Evolutionary conservation across 2,797 vertebrate species (phyloP), one percentile per base, ranked within the genome.

Genomic region (Sebastes matsubarae): DNA sequence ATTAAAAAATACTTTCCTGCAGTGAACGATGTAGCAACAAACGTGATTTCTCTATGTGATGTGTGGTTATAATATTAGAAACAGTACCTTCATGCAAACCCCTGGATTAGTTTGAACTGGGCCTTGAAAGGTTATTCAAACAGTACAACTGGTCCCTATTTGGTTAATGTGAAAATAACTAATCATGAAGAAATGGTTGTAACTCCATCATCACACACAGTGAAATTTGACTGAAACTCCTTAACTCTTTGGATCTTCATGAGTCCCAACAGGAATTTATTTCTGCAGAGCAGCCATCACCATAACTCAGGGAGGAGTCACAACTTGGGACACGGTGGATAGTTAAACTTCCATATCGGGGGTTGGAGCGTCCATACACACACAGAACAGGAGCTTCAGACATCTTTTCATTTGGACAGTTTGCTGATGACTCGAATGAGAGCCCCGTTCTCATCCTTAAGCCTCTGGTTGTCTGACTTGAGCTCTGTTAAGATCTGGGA

Each of bases 401-500:
- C 66, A 58, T 83, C 71, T 68, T 82, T 82, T 94, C 96, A 99
- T 90, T 99, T 99, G 87, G 98, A 99, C 86, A 99, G 96, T 93
- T 99, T 99, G 96, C 97, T 99, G 97, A 99, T 99, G 93, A 99
- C 98, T 91, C 98, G 95, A 90, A 99, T 99, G 92, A 99, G 96
- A 72, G 98, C 98, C 65, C 98, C 98, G 0, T 99, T 99, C 92
- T 99, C 98, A 34, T 99, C 98, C 93, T 99, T 99, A 88, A 99
- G 96, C 92, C 98, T 96, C 95, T 99, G 98, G 96, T 99, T 99
- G 96, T 99, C 98, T 0, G 97, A 98, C 91, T 98, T 98, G 90
- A 99, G 96, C 82, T 99, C 98, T 63, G 97, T 97, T 92, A 99
- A 95, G 92, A 97, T 95, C 98, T 99, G 93, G 59, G 61, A 77